These are phyloP conservation scores for Pseudopipra pipra DNA, from an alignment of 2,113 vertebrate species.

Conservation along the genomic window DNA sequence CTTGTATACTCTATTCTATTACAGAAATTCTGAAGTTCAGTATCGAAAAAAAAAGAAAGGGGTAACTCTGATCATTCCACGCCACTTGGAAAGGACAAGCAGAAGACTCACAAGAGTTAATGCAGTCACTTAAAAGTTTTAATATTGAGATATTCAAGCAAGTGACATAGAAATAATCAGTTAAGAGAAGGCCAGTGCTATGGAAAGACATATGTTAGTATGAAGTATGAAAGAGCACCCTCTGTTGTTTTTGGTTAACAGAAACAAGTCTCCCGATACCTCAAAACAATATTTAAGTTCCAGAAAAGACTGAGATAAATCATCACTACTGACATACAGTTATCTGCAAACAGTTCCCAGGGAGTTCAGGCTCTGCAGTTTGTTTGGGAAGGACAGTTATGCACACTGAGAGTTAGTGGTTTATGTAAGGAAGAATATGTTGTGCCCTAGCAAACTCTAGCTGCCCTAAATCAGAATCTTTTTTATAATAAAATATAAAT, in stretches of 20 bases:
- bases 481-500: neutral
- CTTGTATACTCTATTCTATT: neutral
- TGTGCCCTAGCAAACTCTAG: neutral
- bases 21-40: neutral
- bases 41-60: neutral
- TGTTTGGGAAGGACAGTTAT: neutral
- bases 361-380: neutral
- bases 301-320: conserved; percentile 11
- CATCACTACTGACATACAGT: neutral
- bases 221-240: conserved; percentile 50
- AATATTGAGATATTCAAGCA: conserved; percentile 1
- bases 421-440: neutral
- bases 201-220: neutral
- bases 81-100: neutral
- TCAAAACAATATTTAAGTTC: conserved; percentile 2
- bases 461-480: neutral
- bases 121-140: neutral
- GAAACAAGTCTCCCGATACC: neutral
- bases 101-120: neutral
- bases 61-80: neutral
- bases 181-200: neutral
- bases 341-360: neutral
- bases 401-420: neutral
- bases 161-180: neutral
- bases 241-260: conserved; percentile 55